phyloP scores from a whole-genome alignment of 1,140 invertebrate species.

The Drosophila watanabei region DNA sequence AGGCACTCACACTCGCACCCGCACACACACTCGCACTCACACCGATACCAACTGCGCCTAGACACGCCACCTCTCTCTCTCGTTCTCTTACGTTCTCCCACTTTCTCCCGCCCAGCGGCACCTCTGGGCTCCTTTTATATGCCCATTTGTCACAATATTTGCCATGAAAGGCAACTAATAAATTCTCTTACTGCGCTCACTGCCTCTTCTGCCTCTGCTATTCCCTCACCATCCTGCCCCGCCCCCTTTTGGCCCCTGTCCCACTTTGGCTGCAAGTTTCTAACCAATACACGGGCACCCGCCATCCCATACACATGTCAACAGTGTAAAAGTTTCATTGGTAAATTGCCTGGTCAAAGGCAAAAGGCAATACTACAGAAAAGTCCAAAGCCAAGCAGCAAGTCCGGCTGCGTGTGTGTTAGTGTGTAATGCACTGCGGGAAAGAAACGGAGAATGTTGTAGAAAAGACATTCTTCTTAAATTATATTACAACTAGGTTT shows the following conservation, averaged over 20 bases:
- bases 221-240: conserved; percentile 4
- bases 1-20: conserved; percentile 8
- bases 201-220: neutral
- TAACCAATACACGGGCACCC: conserved; percentile 10
- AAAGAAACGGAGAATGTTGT: neutral
- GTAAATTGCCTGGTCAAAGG: conserved; percentile 53
- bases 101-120: conserved; percentile 5
- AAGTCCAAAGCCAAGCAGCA: conserved; percentile 23
- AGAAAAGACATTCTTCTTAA: neutral
- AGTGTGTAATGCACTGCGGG: neutral
- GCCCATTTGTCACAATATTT: conserved; percentile 79
- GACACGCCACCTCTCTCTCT: conserved; percentile 13
- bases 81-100: neutral
- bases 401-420: conserved; percentile 2
- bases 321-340: conserved; percentile 55
- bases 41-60: conserved; percentile 29
- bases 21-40: neutral
- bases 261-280: conserved; percentile 38
- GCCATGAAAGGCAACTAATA: conserved; percentile 77
- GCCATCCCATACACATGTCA: conserved; percentile 37
- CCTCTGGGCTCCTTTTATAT: conserved; percentile 64
- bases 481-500: neutral
- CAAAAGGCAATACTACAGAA: conserved; percentile 26
- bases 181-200: conserved; percentile 64
- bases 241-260: conserved; percentile 4